These are phyloP conservation scores for Meghimatium bilineatum DNA, from an alignment of 2,888 invertebrate species.

Conservation along the genomic window DNA sequence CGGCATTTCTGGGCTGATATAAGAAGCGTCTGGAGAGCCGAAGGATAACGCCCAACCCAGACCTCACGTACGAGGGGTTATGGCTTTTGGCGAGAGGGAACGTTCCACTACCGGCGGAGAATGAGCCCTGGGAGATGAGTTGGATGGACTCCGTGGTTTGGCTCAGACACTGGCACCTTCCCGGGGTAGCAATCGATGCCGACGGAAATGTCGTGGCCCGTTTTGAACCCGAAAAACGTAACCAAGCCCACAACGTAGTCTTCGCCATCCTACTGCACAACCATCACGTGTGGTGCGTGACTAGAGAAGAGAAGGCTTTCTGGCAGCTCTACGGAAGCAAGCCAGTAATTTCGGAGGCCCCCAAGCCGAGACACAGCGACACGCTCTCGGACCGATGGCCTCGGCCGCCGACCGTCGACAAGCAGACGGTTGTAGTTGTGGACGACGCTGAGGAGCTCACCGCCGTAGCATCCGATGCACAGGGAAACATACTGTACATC, in stretches of 20 bases:
- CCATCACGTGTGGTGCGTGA: neutral
- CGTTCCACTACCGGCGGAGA: neutral
- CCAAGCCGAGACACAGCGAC: neutral
- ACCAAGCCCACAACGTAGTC: neutral
- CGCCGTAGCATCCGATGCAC: neutral
- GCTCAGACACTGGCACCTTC: neutral
- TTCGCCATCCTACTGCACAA: neutral
- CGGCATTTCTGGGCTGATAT: neutral
- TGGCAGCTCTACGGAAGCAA: constrained; percentile 1
- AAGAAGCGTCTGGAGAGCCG: neutral
- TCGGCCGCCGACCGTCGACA: neutral
- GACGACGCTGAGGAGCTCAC: neutral
- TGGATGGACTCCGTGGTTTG: neutral
- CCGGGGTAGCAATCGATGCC: neutral
- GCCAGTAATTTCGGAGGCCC: neutral
- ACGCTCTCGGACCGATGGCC: neutral
- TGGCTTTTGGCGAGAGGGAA: neutral
- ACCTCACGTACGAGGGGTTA: neutral
- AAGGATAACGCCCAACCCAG: neutral
- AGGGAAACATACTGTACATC: neutral
- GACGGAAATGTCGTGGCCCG: neutral
- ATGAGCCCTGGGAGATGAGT: neutral
- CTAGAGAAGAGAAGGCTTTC: neutral
- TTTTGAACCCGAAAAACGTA: neutral
- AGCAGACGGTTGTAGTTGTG: neutral